Evolutionary conservation across 2,888 invertebrate genomes (phyloP), one percentile per base, ranked within the genome.

Genomic region (Eupelmus urozonus): DNA sequence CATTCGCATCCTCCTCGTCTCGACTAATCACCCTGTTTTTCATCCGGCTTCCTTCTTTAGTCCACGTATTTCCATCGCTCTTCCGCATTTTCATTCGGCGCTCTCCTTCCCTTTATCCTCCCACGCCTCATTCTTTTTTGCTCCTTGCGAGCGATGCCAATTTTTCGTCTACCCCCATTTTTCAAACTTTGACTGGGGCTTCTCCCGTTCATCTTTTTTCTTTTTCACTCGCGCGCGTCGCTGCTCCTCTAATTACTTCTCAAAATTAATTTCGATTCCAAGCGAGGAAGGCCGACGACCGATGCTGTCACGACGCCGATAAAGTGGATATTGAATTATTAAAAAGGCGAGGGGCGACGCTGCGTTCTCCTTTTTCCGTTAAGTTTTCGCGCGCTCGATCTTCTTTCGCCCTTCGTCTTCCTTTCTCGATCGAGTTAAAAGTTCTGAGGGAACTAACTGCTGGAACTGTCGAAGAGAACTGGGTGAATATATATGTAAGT

Each of bases 281-380:
- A 25, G 20, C 23, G 13, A 11, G 27, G n/a, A 34, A 27, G 1
- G 16, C 23, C 13, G 25, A 4, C 34, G 16, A 3, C 40, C 13
- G 45, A 51, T 27, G 40, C 72, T 77, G 77, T 59, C 72, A 67
- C 23, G 13, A 5, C 23, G 42, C 1, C 62, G 67, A 72, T 72
- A 77, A 72, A 72, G 60, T 55, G 72, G 53, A 72, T 72, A 77
- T 77, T 66, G 76, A 66, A 77, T 71, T 77, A 77, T 77, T 71
- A 45, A 77, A 60, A 55, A 69, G 62, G 0, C 67, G 25, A 75
- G 60, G 51, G 55, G 2, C 42, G 59, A 42, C 27, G 60, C 29
- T 49, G 49, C 34, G 9, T 40, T 73, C n/a, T n/a, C 51, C 51
- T 75, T 75, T 60, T 57, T 13, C 29, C 62, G 51, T 40, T 63